phyloP scores from a whole-genome alignment of 2,113 vertebrate genomes.

The Fulmarus glacialis region DNA sequence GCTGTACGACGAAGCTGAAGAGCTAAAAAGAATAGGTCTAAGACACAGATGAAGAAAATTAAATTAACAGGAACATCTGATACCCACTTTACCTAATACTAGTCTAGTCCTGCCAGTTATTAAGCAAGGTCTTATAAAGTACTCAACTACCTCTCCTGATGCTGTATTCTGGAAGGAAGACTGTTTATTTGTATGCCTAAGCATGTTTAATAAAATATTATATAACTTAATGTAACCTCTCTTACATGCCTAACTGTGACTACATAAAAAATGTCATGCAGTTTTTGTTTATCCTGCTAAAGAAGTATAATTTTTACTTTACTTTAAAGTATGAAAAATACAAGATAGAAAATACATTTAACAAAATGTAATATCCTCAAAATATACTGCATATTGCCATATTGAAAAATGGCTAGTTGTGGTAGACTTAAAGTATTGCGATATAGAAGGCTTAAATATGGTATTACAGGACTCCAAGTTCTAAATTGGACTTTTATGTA shows the following conservation, averaged over 20 bases:
- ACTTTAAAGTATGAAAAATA: neutral
- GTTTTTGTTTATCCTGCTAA: neutral
- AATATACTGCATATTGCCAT: neutral
- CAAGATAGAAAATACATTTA: neutral
- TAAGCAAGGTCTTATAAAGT: neutral
- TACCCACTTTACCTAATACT: neutral
- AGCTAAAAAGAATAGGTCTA: neutral
- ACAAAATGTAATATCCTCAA: neutral
- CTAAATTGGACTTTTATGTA: neutral
- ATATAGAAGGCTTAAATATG: neutral
- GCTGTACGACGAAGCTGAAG: neutral
- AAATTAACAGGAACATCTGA: neutral
- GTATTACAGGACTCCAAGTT: neutral
- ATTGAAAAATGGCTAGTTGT: neutral
- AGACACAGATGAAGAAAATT: neutral
- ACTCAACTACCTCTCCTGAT: neutral
- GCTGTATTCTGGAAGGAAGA: neutral
- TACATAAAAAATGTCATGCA: neutral
- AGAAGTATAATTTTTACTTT: neutral
- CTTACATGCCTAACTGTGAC: neutral
- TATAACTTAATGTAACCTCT: neutral
- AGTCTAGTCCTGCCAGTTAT: neutral
- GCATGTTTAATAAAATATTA: neutral
- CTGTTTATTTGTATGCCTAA: neutral
- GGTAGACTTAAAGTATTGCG: neutral